These are phyloP conservation scores for Etheostoma nigrum DNA, from an alignment of 2,797 vertebrate genomes.

Conservation along the genomic window DNA sequence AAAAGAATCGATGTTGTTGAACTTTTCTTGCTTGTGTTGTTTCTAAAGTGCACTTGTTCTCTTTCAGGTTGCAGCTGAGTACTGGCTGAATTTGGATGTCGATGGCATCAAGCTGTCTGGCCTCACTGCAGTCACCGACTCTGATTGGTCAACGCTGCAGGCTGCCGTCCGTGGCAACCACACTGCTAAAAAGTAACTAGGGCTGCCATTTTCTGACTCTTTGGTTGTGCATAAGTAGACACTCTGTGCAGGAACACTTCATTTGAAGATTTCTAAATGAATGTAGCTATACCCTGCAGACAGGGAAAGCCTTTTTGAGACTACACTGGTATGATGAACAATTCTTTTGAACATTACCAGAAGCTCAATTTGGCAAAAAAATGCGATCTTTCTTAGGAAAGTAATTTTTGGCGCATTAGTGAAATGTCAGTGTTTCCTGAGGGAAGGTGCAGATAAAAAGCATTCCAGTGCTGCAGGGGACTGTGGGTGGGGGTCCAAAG, in stretches of 20 bases:
- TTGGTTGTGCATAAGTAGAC: neutral
- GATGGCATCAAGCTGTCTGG: constrained; percentile 86
- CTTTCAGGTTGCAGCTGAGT: constrained; percentile 80
- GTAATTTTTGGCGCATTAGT: neutral
- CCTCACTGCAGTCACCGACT: constrained; percentile 27
- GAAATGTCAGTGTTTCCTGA: constrained; percentile 11
- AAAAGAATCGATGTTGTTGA: neutral
- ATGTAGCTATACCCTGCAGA: neutral
- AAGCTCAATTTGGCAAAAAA: neutral
- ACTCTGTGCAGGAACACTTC: neutral
- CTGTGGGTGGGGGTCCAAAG: neutral
- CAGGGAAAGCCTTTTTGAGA: neutral
- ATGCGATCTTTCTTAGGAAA: neutral
- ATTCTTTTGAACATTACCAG: neutral
- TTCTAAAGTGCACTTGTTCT: neutral
- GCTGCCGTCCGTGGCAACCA: constrained; percentile 67
- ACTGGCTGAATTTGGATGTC: constrained; percentile 85
- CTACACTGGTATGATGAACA: neutral
- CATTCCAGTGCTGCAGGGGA: constrained; percentile 50
- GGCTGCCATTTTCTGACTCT: neutral
- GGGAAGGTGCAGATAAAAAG: constrained; percentile 32
- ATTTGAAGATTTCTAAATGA: neutral
- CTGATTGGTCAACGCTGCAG: constrained; percentile 63
- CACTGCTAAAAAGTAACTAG: constrained; percentile 72
- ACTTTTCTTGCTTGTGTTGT: neutral